phyloP scores from a whole-genome alignment of 1,140 invertebrate genomes.

The Zophobas morio region DNA sequence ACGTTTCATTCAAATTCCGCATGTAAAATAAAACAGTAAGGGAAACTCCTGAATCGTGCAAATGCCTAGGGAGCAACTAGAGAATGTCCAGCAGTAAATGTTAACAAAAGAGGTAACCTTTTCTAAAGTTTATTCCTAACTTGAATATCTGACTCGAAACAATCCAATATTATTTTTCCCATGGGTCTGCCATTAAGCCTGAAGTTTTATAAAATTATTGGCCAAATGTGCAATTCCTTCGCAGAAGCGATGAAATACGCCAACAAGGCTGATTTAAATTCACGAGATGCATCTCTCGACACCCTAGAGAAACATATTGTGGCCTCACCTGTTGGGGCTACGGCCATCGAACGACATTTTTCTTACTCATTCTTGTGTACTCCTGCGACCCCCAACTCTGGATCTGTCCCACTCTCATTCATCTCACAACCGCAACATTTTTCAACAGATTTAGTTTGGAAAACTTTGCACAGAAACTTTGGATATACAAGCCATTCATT shows the following conservation, averaged over 20 bases:
- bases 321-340: constrained; percentile 49
- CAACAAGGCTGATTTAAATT: constrained; percentile 51
- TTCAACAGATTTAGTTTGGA: constrained; percentile 35
- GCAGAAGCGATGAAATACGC: constrained; percentile 46
- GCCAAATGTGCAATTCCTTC: constrained; percentile 43
- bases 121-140: constrained; percentile 50
- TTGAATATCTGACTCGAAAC: constrained; percentile 49
- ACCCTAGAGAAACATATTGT: constrained; percentile 41
- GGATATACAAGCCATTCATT: constrained; percentile 4
- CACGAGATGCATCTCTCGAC: constrained; percentile 44
- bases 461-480: constrained; percentile 36
- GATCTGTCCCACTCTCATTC: constrained; percentile 32
- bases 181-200: constrained; percentile 45
- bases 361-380: constrained; percentile 18
- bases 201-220: constrained; percentile 54
- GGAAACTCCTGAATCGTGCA: constrained; percentile 43
- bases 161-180: constrained; percentile 49
- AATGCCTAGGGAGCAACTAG: constrained; percentile 53
- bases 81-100: constrained; percentile 57
- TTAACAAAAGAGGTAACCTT: constrained; percentile 56
- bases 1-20: constrained; percentile 54
- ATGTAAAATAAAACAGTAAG: constrained; percentile 49
- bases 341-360: constrained; percentile 40
- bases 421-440: constrained; percentile 36
- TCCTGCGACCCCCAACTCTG: neutral